phyloP scores from a whole-genome alignment of 92 coral and sea anemone species.

The Palythoa heliodiscus region DNA sequence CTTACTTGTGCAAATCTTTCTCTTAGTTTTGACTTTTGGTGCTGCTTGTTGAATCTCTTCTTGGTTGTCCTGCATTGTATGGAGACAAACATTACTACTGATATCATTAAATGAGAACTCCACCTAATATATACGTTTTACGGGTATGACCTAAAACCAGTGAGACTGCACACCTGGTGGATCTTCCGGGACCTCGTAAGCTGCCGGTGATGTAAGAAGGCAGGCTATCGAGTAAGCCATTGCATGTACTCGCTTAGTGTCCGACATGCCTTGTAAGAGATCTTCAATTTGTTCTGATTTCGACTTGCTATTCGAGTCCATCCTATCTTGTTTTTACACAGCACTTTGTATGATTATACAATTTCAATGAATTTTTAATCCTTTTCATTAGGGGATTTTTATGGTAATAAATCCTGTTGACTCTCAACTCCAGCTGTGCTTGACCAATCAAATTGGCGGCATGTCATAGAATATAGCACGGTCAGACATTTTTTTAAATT shows the following conservation, averaged over 20 bases:
- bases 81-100: background rate
- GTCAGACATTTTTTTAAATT: too few species aligned
- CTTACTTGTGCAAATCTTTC: background rate
- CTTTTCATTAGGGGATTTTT: background rate
- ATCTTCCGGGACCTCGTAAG: background rate
- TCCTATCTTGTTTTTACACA: background rate
- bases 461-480: background rate
- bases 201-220: background rate
- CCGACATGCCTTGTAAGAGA: constrained; percentile 25
- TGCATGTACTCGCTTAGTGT: constrained; percentile 5
- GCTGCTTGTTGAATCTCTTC: background rate
- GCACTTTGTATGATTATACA: background rate
- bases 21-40: background rate
- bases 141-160: background rate
- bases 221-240: constrained; percentile 23
- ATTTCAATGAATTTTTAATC: background rate
- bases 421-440: constrained; percentile 19
- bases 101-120: background rate
- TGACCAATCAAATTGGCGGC: constrained; percentile 34
- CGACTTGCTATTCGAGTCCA: background rate
- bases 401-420: background rate
- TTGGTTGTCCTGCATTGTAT: background rate
- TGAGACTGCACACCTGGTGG: background rate
- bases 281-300: constrained; percentile 7
- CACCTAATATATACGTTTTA: background rate